A percentile compares a stretch with the other conserved stretches of the same genome.
Evolutionary conservation across 2,113 vertebrate species (phyloP).

Genomic region (Brachionichthys hirsutus): DNA sequence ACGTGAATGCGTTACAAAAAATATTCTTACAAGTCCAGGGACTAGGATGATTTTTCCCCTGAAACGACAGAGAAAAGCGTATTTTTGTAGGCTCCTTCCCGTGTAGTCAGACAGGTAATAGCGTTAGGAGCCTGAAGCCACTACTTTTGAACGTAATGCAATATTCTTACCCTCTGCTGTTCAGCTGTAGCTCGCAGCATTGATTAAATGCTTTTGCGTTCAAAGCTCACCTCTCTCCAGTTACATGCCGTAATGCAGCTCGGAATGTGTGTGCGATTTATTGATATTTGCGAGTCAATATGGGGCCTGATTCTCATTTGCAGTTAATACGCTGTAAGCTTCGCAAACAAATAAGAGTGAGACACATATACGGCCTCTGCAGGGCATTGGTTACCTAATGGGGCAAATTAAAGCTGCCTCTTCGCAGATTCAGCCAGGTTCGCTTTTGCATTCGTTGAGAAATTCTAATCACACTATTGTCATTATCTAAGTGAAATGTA

Average conservation of each 20-base stretch:
- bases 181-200: slow-evolving; percentile 10
- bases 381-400: neutral
- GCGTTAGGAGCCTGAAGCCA: no score
- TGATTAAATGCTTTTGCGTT: slow-evolving; percentile 26
- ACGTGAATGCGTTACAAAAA: no score
- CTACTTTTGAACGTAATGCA: no score
- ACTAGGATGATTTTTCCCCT: no score
- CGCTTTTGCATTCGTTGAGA: no score
- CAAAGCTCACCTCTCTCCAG: slow-evolving; percentile 24
- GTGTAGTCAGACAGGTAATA: no score
- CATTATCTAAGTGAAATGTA: no score
- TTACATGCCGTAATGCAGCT: slow-evolving; percentile 17
- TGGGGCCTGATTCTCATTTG: slow-evolving; percentile 25
- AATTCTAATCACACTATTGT: no score
- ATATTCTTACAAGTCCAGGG: no score
- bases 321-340: slow-evolving; percentile 7
- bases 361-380: neutral
- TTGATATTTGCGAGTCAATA: slow-evolving; percentile 43
- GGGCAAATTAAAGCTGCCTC: neutral
- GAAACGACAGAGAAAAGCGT: no score
- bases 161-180: slow-evolving; percentile 3
- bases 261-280: slow-evolving; percentile 30
- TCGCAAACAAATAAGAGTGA: slow-evolving; percentile 14
- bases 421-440: neutral
- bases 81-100: no score